Base-by-base conservation (phyloP, 2,113 vertebrate genomes). In the Sorex fumeus region DNA sequence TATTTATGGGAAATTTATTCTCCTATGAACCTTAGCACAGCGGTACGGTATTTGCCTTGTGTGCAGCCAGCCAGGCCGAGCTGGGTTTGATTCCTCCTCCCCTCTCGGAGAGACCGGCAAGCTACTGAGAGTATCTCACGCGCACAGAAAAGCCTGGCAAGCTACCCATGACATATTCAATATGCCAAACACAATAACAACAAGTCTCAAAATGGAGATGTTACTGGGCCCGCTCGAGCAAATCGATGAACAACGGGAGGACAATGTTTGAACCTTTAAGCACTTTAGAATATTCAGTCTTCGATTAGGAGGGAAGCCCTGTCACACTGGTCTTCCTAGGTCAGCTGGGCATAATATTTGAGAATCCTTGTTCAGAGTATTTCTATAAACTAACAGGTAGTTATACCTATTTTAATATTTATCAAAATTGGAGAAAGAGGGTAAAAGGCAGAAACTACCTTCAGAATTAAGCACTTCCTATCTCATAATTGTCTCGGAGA, bases 391-490 rank as follows among this genome's bases (percentile, higher is more conserved):
- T 69, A 80, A 77, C 66, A 43, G 66, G 8, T 21, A 16, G 18
- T 94, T 79, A 85, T 10, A 6, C 6, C 91, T 60, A 88, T 82
- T 92, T 88, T 64, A 79, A 84, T 83, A 88, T 83, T 94, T 83
- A 86, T 43, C 71, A 91, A 91, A 90, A 96, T 66, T 66, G 87
- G 53, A 45, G 87, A 79, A 79, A 90, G 40, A 82, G 34, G 19
- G 16, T 18, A 90, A 93, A 93, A 91, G 69, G 34, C 62, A 77
- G 84, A 86, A 92, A 84, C 30, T 53, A 81, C 45, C 23, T 40
- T 76, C 30, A 30, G 71, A 87, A 82, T 89, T 47, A 95, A 91
- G 85, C 10, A 70, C 25, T 90, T 45, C 75, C 34, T 45, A 25
- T 43, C 34, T 92, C 53, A 23, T 90, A 36, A 77, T 79, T 79